These are phyloP conservation scores for Drosophila subobscura DNA, from an alignment of 1,140 invertebrate species.

Conservation along the genomic window DNA sequence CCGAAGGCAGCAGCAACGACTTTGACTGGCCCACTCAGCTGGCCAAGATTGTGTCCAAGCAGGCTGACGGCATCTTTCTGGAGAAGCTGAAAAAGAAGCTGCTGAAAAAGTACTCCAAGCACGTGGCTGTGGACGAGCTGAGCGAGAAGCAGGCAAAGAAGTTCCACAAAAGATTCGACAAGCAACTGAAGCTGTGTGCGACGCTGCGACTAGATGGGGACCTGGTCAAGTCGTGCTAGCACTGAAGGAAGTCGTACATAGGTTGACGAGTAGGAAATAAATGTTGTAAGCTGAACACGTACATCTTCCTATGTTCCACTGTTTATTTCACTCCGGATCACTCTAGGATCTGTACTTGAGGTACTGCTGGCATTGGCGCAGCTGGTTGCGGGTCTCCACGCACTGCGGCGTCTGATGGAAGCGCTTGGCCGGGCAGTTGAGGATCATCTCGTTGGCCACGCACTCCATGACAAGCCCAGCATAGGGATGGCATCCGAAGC, in stretches of 20 bases:
- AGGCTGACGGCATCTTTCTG: constrained; percentile 64
- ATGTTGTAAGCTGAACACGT: constrained; percentile 50
- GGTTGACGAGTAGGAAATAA: constrained; percentile 52
- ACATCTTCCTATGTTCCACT: background rate
- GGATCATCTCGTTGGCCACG: constrained; percentile 66
- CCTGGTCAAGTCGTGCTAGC: constrained; percentile 53
- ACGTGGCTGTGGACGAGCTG: constrained; percentile 50
- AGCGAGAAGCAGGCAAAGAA: constrained; percentile 74
- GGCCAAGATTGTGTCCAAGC: constrained; percentile 56
- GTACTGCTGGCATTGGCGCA: constrained; percentile 45
- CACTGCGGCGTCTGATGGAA: constrained; percentile 53
- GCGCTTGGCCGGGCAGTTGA: constrained; percentile 48
- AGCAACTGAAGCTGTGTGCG: constrained; percentile 65
- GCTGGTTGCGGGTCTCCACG: constrained; percentile 31
- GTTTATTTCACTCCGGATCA: background rate
- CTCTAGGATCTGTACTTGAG: constrained; percentile 45
- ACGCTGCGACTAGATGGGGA: constrained; percentile 59
- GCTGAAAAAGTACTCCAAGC: constrained; percentile 85
- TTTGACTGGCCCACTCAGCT: constrained; percentile 62
- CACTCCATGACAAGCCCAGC: constrained; percentile 63
- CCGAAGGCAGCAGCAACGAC: constrained; percentile 33
- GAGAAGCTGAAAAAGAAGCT: constrained; percentile 85
- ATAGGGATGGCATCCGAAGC: constrained; percentile 55
- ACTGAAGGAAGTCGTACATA: constrained; percentile 14
- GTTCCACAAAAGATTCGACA: constrained; percentile 74